Percentiles rank a stretch among this genome's conserved stretches.
Evolutionary conservation across 2,797 vertebrate species (phyloP).

Genomic region (Danio albolineatus): DNA sequence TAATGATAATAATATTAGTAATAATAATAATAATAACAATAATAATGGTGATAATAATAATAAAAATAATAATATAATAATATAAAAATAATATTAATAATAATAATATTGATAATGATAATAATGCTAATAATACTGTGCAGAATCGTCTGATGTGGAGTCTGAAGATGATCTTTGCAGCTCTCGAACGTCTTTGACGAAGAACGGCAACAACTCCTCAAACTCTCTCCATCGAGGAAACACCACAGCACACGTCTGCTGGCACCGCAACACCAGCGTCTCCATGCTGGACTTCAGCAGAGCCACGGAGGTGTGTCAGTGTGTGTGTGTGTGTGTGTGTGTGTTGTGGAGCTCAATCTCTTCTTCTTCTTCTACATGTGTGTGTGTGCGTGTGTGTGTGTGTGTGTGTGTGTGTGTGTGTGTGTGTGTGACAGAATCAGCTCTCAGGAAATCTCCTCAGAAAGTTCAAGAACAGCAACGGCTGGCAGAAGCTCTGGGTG

Average conservation of each 20-base stretch:
- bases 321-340: no score
- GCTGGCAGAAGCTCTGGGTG: slow-evolving; percentile 99
- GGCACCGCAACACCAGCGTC: slow-evolving; percentile 95
- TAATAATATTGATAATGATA: no score
- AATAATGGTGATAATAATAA: no score
- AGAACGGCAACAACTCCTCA: slow-evolving; percentile 71
- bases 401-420: slow-evolving; percentile 18
- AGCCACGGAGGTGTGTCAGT: slow-evolving; percentile 91
- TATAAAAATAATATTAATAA: no score
- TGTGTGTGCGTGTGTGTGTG: no score
- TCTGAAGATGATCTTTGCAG: slow-evolving; percentile 93
- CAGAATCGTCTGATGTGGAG: slow-evolving; percentile 90
- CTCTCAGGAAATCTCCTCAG: slow-evolving; percentile 94
- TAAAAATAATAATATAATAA: no score
- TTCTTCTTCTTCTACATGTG: no score
- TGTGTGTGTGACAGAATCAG: slow-evolving; percentile 86
- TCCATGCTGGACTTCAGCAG: slow-evolving; percentile 98
- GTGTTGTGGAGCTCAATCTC: no score
- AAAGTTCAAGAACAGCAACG: slow-evolving; percentile 98
- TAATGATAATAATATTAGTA: no score
- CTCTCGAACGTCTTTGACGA: slow-evolving; percentile 87
- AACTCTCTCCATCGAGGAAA: slow-evolving; percentile 90
- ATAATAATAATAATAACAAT: no score
- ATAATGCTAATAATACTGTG: no score
- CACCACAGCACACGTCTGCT: slow-evolving; percentile 99